phyloP scores from a whole-genome alignment of 2,797 vertebrate species.

The Crenuchus spilurus region DNA sequence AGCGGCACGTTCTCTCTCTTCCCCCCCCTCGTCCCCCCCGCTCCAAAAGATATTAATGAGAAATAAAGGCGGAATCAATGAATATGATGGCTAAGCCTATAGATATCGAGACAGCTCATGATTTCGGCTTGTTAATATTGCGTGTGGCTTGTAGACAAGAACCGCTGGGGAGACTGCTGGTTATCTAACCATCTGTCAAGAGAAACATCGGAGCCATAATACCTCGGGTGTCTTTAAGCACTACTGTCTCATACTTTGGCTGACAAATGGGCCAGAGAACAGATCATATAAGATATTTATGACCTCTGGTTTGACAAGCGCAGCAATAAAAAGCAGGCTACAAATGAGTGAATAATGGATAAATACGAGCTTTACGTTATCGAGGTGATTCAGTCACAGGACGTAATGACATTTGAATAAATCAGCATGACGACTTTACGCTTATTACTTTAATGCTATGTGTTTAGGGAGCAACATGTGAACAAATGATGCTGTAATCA shows the following conservation, averaged over 20 bases:
- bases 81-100: neutral
- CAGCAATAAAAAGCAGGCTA: conserved; percentile 24
- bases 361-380: conserved; percentile 18
- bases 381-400: neutral
- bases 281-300: conserved; percentile 45
- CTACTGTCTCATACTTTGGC: conserved; percentile 17
- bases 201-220: conserved; percentile 18
- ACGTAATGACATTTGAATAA: conserved; percentile 8
- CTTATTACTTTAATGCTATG: neutral
- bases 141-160: conserved; percentile 1
- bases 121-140: neutral
- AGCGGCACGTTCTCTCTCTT: neutral
- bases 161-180: conserved; percentile 9
- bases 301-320: conserved; percentile 39
- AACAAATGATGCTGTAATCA: neutral
- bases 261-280: conserved; percentile 15
- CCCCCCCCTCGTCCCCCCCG: no score
- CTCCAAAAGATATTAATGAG: conserved; percentile 6
- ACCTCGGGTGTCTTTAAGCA: conserved; percentile 17
- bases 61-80: neutral
- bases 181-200: conserved; percentile 38
- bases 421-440: conserved; percentile 18
- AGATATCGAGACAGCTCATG: neutral
- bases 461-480: neutral
- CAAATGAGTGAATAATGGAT: conserved; percentile 38